Base-by-base conservation (phyloP, 2,797 vertebrate species). In the Spinus olivaceus region DNA sequence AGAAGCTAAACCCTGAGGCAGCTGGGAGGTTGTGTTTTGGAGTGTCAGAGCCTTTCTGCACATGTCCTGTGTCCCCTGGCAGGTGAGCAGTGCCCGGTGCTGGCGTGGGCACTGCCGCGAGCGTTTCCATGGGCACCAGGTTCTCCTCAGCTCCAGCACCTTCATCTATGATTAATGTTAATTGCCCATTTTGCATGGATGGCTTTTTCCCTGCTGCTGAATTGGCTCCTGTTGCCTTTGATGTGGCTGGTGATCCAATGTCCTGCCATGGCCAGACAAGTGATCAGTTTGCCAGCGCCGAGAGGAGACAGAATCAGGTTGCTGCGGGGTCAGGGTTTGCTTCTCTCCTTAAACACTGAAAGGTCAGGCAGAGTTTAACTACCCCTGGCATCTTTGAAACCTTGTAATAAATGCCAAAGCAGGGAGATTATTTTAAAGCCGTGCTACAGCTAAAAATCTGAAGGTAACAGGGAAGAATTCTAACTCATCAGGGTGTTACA, bases 281-380 rank as follows among this genome's bases (percentile, higher is more conserved):
- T 88, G 95, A 97, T 97, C 95, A 65, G 92, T 92, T 98, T 96
- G 96, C 95, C 95, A 96, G 95, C 78, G 18, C 76, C 12, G 65
- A 95, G 92, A 96, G 93, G 87, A 97, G 95, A 95, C 96, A 91
- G 96, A 97, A 93, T 97, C 96, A 92, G 93, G 95, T 97, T 98
- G 95, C 91, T 91, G 54, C 4, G 37, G 91, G 84, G 92, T 98
- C 96, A 95, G 86, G 96, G 67, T 95, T 97, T 96, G 91, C 97
- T 96, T 97, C 95, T 97, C 93, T 93, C 94, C 85, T 94, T 88
- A 94, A 97, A 96, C 90, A 84, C 81, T 42, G 41, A 85, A 88
- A 92, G 97, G 96, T 98, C 97, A 97, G 60, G 57, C 80, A 97
- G 96, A 98, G 97, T 98, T 98, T 98, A 98, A 97, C 95, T 95